Base-by-base conservation (phyloP, 2,888 invertebrate genomes). In the Pollenia labialis region DNA sequence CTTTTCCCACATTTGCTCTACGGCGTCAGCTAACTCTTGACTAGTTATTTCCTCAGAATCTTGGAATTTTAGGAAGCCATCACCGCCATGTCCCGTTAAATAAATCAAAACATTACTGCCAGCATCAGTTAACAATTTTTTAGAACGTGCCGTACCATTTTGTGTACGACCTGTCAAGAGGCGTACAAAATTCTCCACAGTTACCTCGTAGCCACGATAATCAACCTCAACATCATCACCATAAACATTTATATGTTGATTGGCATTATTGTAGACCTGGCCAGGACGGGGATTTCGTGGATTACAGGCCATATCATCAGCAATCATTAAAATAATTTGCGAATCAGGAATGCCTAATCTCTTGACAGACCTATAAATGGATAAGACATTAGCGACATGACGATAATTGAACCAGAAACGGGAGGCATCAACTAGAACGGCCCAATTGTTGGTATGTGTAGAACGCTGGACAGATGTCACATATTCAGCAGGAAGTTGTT, bases 1-100 rank as follows among this genome's bases (percentile, higher is more conserved):
- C 92, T 99, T 99, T 92, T 99, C 98, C 98, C 99, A 99, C 99
- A 99, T 99, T 94, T 99, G 99, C 92, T 99, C 99, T 77, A 99
- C 95, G 18, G 99, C 99, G 95, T 99, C 99, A 18, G 99, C 99
- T 90, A 99, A 94, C 93, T 99, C 99, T 90, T 99, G 98, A 93
- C 98, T 99, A 2, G 99, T 99, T 32, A 99, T 97, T 94, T 99
- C 99, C 92, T 99, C 99, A 0, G 99, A 98, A 92, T 99, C 99
- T 94, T 99, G 99, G 92, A 99, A 99, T 93, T 99, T 99, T 0
- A 99, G 94, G 92, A 99, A 99, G 0, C 99, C 99, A 94, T 99
- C 99, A 18, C 99, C 99, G 7, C 99, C 99, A 92, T 99, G 99
- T 0, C 97, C 95, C 0, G 99, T 99, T 91, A 99, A 95, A 92